Base-by-base conservation (phyloP, 2,113 vertebrate genomes). In the Aphelocoma coerulescens region DNA sequence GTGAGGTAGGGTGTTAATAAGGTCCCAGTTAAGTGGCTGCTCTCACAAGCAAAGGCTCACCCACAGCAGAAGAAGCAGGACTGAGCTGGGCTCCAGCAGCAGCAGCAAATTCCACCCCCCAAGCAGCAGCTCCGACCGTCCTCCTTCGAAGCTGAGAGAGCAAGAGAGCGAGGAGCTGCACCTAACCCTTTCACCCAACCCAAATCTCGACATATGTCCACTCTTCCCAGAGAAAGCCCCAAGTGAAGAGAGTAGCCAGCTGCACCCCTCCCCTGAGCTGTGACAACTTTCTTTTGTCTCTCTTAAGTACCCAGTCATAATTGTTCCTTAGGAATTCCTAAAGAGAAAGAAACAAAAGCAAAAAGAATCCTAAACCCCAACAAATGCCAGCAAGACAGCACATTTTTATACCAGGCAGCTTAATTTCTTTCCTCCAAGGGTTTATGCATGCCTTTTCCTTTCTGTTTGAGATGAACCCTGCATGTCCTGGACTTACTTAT, bases 31-130 rank as follows among this genome's bases (percentile, higher is more conserved):
- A 24, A 35, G 15, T 59, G n/a, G 57, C n/a, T 37, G n/a, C 58
- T 37, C n/a, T 59, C 23, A 26, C 4, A 3, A 59, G n/a, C 58
- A 59, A 17, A 59, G n/a, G 23, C 58, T 37, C 58, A 26, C 15
- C n/a, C 58, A 37, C 15, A 26, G 57, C 16, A 17, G n/a, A 59
- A 59, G n/a, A 17, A 26, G n/a, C n/a, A 35, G n/a, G n/a, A 59
- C 23, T 0, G 4, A 23, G 23, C 22, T 59, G n/a, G 23, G n/a
- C n/a, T 59, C n/a, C 1, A 6, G 57, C 21, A 2, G 33, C 9
- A 1, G 57, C n/a, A 59, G 14, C 3, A 9, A 59, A 35, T 26
- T 59, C 57, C 10, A 24, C 7, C 15, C n/a, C 22, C n/a, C 33
- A 24, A 11, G 22, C n/a, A 59, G n/a, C 57, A 59, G 22, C n/a